These are phyloP conservation scores for Drosophila atroscutellata DNA, from an alignment of 2,888 invertebrate species.

Conservation along the genomic window DNA sequence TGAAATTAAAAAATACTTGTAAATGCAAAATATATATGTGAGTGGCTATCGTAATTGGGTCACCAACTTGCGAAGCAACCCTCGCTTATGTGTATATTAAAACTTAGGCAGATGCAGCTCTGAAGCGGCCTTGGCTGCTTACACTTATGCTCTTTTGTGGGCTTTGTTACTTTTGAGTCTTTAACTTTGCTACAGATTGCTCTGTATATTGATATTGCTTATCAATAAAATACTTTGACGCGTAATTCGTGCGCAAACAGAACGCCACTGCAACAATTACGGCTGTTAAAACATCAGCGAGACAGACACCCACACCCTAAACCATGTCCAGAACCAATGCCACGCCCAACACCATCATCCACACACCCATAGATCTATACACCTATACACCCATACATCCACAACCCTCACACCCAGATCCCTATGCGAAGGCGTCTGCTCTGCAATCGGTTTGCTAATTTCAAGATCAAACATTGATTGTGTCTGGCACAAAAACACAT, in stretches of 20 bases:
- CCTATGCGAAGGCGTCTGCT: slow-evolving; percentile 7
- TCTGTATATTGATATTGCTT: slow-evolving; percentile 50
- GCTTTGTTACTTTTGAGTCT: slow-evolving; percentile 1
- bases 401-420: slow-evolving; percentile 19
- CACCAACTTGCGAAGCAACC: slow-evolving; percentile 3
- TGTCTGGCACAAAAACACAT: slow-evolving; percentile 37
- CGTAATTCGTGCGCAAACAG: slow-evolving; percentile 56
- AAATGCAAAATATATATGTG: accelerated
- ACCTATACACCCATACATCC: slow-evolving; percentile 16
- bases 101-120: slow-evolving; percentile 36
- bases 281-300: slow-evolving; percentile 70
- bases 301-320: slow-evolving; percentile 10
- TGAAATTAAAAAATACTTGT: background rate
- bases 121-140: slow-evolving; percentile 53
- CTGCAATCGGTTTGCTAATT: slow-evolving; percentile 55
- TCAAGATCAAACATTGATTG: slow-evolving; percentile 56
- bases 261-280: slow-evolving; percentile 66
- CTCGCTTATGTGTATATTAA: slow-evolving; percentile 36
- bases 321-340: slow-evolving; percentile 2
- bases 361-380: background rate
- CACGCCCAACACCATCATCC: slow-evolving; percentile 24
- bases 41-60: background rate
- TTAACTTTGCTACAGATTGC: background rate
- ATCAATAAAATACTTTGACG: slow-evolving; percentile 53
- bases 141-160: slow-evolving; percentile 31